Percentiles rank a stretch among this genome's conserved stretches.
Conservation (phyloP, 2,888 invertebrate species). For the Tenthredo amoena region DNA sequence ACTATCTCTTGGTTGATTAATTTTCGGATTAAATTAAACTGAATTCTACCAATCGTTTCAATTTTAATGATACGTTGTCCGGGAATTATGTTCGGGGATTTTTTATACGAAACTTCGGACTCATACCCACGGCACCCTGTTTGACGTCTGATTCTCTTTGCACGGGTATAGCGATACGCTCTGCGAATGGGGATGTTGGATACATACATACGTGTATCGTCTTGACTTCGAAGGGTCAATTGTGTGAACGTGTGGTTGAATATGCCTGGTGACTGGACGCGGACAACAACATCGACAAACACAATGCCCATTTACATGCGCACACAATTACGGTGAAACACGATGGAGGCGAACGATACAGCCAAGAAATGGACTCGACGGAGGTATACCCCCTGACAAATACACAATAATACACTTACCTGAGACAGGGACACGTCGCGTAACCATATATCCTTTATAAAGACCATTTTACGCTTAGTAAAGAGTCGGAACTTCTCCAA, state of each 20-base stretch:
- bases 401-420: slow-evolving; percentile 51
- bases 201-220: neutral
- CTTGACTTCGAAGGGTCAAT: slow-evolving; percentile 2
- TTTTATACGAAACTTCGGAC: neutral
- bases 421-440: slow-evolving; percentile 25
- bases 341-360: slow-evolving; percentile 44
- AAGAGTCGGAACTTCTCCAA: neutral
- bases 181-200: neutral
- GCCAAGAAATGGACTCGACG: slow-evolving; percentile 34
- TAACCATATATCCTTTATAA: slow-evolving; percentile 15
- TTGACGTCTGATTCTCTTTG: neutral
- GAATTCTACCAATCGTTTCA: neutral
- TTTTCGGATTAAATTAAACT: neutral
- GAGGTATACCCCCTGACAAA: slow-evolving; percentile 35
- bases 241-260: slow-evolving; percentile 10
- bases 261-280: slow-evolving; percentile 44
- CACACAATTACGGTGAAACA: slow-evolving; percentile 67
- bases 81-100: neutral
- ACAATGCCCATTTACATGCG: slow-evolving; percentile 73
- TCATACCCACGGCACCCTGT: neutral
- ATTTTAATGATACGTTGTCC: neutral
- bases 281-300: slow-evolving; percentile 68
- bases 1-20: neutral
- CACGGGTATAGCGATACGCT: neutral
- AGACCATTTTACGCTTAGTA: slow-evolving; percentile 26